Evolutionary conservation across 2,797 vertebrate genomes (phyloP).

Genomic region (Schizothorax lantsangensis): DNA sequence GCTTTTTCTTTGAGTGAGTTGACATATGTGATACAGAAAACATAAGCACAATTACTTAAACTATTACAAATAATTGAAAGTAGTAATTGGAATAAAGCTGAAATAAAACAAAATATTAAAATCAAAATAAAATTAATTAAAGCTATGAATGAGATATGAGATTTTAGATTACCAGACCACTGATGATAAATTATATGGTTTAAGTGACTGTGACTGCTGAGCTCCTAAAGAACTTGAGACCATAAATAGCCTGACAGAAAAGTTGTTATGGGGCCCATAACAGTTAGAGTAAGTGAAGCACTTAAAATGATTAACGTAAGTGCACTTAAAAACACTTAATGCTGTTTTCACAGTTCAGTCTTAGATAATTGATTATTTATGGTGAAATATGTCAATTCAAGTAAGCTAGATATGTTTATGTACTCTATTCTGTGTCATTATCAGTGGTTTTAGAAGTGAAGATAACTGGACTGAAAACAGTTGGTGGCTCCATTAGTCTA

Average conservation of each 20-base stretch:
- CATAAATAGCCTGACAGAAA: not conserved
- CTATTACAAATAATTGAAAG: too few relatives aligned
- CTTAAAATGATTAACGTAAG: not conserved
- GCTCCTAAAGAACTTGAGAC: not conserved
- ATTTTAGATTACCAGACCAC: too few relatives aligned
- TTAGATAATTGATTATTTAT: not conserved
- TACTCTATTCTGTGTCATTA: not conserved
- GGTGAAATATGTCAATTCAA: not conserved
- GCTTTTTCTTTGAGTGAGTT: too few relatives aligned
- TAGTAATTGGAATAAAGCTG: too few relatives aligned
- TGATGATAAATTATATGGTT: not conserved
- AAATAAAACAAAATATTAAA: too few relatives aligned
- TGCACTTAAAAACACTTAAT: not conserved
- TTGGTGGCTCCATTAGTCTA: slow-evolving; percentile 22
- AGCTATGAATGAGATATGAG: too few relatives aligned
- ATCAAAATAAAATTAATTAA: too few relatives aligned
- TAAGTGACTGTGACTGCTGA: not conserved
- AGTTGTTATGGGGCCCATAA: not conserved
- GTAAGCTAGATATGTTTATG: too few relatives aligned
- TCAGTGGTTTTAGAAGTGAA: not conserved
- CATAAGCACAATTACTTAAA: too few relatives aligned
- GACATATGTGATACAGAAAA: too few relatives aligned
- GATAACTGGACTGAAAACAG: not conserved
- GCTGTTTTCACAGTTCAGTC: not conserved
- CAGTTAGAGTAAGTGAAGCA: not conserved